Base-by-base conservation (phyloP, 2,113 vertebrate species). In the Ursus arctos region DNA sequence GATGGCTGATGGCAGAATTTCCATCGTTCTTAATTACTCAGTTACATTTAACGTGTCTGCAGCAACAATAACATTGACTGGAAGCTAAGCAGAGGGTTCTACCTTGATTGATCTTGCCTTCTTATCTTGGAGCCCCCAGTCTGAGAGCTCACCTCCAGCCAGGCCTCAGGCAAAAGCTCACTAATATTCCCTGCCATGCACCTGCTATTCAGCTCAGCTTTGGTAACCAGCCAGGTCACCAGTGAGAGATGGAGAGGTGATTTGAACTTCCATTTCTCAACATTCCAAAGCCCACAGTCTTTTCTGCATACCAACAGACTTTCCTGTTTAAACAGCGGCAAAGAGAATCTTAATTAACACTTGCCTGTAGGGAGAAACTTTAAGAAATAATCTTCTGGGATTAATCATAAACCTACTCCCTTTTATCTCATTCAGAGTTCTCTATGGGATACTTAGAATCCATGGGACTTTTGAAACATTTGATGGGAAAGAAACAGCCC, bases 281-380 rank as follows among this genome's bases (percentile, higher is more conserved):
- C 31, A 71, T 24, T 76, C 61, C 5, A 33, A 49, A 55, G 13
- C 7, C 36, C 51, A 15, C 7, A 33, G 16, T 59, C 63, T 88
- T 43, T 36, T 31, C 51, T 63, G 16, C 26, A 16, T 57, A 79
- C 22, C 55, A 55, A 71, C 65, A n/a, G 80, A 87, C 36, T 22
- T 67, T 31, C 76, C 49, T 67, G 12, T 71, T 83, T 69, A 96
- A 92, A 88, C 80, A 12, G 2, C n/a, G 18, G 59, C 36, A 85
- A 71, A 31, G 49, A 79, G 71, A 92, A 89, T 65, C 19, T 80
- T 94, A 80, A 91, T 92, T 95, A 93, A 47, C 28, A 65, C 51
- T 61, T 82, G 47, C 57, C 53, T 28, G 33, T 43, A 74, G 31
- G 61, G 40, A 94, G 83, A 90, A 96, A 93, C 40, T 76, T 95